A percentile compares a stretch with the other conserved stretches of the same genome.
Conservation (phyloP, 2,797 vertebrate species). For the Hypotaenidia philippensis region DNA sequence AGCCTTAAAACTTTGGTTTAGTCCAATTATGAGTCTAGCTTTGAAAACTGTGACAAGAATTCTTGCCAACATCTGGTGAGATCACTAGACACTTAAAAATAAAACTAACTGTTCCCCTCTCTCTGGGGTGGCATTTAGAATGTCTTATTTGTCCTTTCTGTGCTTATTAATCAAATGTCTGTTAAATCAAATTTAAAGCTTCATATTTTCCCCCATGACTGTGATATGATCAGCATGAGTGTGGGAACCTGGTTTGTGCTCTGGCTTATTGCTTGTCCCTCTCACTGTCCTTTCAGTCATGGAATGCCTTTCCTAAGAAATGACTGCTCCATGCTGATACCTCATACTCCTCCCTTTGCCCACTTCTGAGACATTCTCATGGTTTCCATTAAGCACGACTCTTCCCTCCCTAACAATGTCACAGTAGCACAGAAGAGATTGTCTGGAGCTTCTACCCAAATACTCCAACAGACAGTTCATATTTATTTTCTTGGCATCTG, state of each 20-base stretch:
- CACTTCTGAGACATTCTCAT: not conserved
- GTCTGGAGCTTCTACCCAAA: not conserved
- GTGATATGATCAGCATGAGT: not conserved
- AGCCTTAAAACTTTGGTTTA: not conserved
- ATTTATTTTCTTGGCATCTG: slow-evolving; percentile 37
- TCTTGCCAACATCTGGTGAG: not conserved
- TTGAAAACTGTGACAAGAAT: not conserved
- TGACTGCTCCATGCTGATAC: not conserved
- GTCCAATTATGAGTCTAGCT: not conserved
- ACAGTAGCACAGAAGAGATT: not conserved
- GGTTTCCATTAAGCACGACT: not conserved
- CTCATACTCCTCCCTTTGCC: not conserved
- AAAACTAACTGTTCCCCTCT: not conserved
- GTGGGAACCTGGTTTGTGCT: not conserved
- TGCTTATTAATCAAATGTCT: not conserved
- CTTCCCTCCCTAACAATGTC: not conserved
- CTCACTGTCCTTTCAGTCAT: not conserved
- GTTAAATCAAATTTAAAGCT: not conserved
- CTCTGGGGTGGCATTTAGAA: not conserved
- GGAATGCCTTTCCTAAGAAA: not conserved
- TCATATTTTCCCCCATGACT: not conserved
- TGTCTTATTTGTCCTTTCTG: not conserved
- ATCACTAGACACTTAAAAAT: not conserved
- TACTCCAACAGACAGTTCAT: not conserved
- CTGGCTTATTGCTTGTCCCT: not conserved